phyloP scores from a whole-genome alignment of 2,888 invertebrate species.

The Cheilosia vernalis region DNA sequence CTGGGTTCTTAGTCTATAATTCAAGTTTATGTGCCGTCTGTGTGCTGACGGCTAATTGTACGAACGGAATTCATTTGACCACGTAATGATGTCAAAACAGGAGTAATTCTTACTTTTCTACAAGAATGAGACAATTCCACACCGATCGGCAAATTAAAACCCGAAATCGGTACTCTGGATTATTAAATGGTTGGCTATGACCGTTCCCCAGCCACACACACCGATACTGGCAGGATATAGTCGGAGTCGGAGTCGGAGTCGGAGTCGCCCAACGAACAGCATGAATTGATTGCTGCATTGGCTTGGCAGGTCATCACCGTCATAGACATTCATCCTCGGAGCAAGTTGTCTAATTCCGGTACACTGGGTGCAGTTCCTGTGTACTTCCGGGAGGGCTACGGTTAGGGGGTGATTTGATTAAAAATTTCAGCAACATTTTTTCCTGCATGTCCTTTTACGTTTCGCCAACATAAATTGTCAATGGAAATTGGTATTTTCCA shows the following conservation, averaged over 20 bases:
- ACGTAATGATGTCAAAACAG: conserved; percentile 61
- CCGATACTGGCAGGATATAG: conserved; percentile 10
- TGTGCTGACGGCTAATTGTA: conserved; percentile 63
- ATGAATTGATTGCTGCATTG: conserved; percentile 69
- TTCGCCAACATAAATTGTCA: conserved; percentile 63
- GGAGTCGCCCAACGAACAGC: conserved; percentile 25
- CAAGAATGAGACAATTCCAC: conserved; percentile 18
- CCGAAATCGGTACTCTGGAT: conserved; percentile 29
- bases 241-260: too few species aligned
- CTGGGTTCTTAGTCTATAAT: conserved; percentile 58
- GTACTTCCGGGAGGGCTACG: conserved; percentile 53
- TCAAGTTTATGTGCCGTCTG: conserved; percentile 66
- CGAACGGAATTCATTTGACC: conserved; percentile 69
- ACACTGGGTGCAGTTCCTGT: conserved; percentile 59
- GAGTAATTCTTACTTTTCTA: conserved; percentile 61
- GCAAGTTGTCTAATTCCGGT: conserved; percentile 66
- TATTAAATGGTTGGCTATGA: conserved; percentile 29
- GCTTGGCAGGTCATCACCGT: conserved; percentile 65
- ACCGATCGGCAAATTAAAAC: conserved; percentile 22
- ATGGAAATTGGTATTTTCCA: conserved; percentile 46
- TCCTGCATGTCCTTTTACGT: conserved; percentile 11
- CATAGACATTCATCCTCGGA: conserved; percentile 49
- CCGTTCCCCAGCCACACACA: background rate
- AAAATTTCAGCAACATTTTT: conserved; percentile 50
- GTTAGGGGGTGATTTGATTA: conserved; percentile 63